Evolutionary conservation across 2,113 vertebrate genomes (phyloP).

Genomic region (Lagenorhynchus albirostris): DNA sequence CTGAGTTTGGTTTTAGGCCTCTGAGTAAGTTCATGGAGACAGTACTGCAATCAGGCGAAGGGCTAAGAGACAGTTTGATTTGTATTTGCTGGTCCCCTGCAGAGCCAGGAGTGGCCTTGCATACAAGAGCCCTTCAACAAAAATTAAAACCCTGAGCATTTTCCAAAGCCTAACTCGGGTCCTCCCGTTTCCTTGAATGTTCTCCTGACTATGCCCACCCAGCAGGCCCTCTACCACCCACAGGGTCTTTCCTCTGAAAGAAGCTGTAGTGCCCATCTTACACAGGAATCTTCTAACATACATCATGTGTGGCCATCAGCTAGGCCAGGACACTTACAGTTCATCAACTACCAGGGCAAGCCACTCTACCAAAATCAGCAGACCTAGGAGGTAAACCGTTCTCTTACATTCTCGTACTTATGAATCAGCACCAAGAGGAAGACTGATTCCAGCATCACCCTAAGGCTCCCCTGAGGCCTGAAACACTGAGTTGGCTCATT

Average conservation of each 20-base stretch:
- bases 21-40: background rate
- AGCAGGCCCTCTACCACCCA: background rate
- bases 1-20: background rate
- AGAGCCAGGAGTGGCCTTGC: background rate
- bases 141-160: background rate
- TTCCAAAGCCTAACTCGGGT: background rate
- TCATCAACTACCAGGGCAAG: background rate
- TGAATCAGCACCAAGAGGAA: background rate
- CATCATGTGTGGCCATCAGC: background rate
- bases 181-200: background rate
- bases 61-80: background rate
- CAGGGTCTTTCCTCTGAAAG: background rate
- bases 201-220: background rate
- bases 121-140: background rate
- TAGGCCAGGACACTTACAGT: background rate
- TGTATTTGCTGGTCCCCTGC: background rate
- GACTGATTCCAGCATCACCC: background rate
- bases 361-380: accelerated
- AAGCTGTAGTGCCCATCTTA: background rate
- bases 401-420: background rate
- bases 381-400: accelerated
- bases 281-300: background rate
- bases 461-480: background rate
- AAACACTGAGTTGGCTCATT: background rate
- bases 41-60: background rate